These are phyloP conservation scores for Zosterops borbonicus DNA, from an alignment of 2,113 vertebrate genomes.

Conservation along the genomic window DNA sequence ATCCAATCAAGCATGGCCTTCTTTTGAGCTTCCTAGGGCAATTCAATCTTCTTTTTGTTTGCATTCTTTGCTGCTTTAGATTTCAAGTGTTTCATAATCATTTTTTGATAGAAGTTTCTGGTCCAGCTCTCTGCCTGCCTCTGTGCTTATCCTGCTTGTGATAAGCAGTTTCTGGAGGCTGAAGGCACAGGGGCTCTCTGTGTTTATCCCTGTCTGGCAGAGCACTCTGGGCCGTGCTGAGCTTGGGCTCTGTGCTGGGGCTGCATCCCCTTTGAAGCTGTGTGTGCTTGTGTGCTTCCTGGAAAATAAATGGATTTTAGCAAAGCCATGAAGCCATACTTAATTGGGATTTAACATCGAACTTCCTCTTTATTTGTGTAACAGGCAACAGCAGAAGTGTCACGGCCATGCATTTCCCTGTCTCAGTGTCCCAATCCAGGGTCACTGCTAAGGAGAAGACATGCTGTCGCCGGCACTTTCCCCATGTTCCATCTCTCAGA, in stretches of 20 bases:
- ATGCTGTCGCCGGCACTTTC: not conserved
- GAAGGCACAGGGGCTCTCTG: not conserved
- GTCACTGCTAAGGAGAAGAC: not conserved
- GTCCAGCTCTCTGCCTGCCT: not conserved
- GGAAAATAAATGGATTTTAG: not conserved
- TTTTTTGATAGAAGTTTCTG: not conserved
- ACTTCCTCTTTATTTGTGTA: not conserved
- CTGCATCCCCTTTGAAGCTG: not conserved
- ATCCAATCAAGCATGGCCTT: not conserved
- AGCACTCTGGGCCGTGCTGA: not conserved
- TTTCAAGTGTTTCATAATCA: not conserved
- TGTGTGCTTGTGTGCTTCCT: not conserved
- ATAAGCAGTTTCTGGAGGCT: not conserved
- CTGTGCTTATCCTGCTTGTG: not conserved
- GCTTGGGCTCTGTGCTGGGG: not conserved
- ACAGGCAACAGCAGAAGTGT: not conserved
- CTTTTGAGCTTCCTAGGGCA: not conserved
- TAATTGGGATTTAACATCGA: not conserved
- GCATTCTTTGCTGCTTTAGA: not conserved
- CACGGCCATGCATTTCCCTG: not conserved
- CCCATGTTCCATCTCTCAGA: rapidly evolving
- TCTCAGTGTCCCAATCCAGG: not conserved
- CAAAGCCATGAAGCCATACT: not conserved
- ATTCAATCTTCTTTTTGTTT: not conserved
- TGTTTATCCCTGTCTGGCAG: not conserved